Base-by-base conservation (phyloP, 2,888 invertebrate genomes). In the Leptura quadrifasciata region DNA sequence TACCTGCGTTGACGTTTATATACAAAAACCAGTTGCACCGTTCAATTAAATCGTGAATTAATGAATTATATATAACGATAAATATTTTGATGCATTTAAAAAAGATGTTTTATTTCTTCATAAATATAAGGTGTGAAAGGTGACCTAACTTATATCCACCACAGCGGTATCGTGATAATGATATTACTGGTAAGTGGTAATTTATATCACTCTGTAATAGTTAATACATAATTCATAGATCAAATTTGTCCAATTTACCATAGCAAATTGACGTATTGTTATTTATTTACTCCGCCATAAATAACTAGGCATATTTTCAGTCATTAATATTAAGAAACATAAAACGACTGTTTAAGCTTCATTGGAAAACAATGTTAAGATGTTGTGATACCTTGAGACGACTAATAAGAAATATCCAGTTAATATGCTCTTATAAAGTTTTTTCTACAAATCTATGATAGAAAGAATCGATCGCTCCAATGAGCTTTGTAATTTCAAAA, bases 21-120 rank as follows among this genome's bases (percentile, higher is more conserved):
- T 74, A 60, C 47, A 63, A 72, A 72, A 74, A 63, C 63, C 68
- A 35, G 64, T 71, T 39, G 71, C 47, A 18, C 52, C 12, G 58
- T 52, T 39, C 24, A 57, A 27, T 20, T 20, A n/a, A 61, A 60
- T 61, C 61, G 71, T 68, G 27, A 54, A 60, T 47, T 69, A 39
- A 60, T 39, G 21, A n/a, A 27, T 65, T 65, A 21, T 70, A 71
- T 71, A 61, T 61, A 18, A 54, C 47, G 58, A 58, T 71, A 71
- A 71, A 60, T 71, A 71, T 71, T 69, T 58, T 69, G 69, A 69
- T 39, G 18, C 20, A 10, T 20, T 18, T 73, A 65, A 65, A 58
- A 57, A 57, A n/a, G 47, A n/a, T n/a, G 15, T n/a, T n/a, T n/a
- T n/a, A 47, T 47, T 47, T 39, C 39, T 39, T 39, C 39, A 15